Conservation (phyloP, 1,140 invertebrate genomes). For the Coenobita brevimanus region DNA sequence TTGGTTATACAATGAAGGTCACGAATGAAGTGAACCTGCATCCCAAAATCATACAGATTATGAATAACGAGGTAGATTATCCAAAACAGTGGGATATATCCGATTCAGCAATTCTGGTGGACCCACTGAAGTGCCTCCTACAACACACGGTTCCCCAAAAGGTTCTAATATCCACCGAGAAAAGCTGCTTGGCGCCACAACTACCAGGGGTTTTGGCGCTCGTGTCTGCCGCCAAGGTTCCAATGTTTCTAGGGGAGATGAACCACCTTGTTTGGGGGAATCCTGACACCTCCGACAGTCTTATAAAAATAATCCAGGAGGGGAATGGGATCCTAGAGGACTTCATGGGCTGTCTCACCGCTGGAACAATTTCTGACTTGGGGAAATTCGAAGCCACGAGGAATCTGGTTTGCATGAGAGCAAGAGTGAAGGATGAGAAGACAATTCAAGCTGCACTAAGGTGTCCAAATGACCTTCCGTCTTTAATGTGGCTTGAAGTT, state of each 20-base stretch:
- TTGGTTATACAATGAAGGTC: constrained; percentile 40
- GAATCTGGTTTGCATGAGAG: constrained; percentile 54
- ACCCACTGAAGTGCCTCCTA: constrained; percentile 6
- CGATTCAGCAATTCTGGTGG: constrained; percentile 26
- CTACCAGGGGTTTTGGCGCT: constrained; percentile 1
- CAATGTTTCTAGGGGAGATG: constrained; percentile 53
- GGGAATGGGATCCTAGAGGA: constrained; percentile 41
- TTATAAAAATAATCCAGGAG: constrained; percentile 26
- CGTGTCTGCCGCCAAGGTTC: neutral
- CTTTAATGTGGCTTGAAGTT: constrained; percentile 64
- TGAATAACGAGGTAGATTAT: constrained; percentile 41
- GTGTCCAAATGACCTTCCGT: constrained; percentile 24
- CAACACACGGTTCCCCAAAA: constrained; percentile 19
- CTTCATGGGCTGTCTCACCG: constrained; percentile 59
- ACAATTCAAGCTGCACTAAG: constrained; percentile 3
- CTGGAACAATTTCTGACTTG: constrained; percentile 21
- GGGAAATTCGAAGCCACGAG: neutral
- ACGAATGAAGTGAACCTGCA: constrained; percentile 16
- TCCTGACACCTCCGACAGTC: constrained; percentile 24
- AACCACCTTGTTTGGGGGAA: constrained; percentile 50
- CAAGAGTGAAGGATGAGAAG: constrained; percentile 33
- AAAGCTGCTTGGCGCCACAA: constrained; percentile 19
- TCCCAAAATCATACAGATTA: neutral
- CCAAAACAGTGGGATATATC: constrained; percentile 44
- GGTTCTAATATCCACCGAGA: constrained; percentile 29